Base-by-base conservation (phyloP, 2,797 vertebrate species). In the Danio tinwini region DNA sequence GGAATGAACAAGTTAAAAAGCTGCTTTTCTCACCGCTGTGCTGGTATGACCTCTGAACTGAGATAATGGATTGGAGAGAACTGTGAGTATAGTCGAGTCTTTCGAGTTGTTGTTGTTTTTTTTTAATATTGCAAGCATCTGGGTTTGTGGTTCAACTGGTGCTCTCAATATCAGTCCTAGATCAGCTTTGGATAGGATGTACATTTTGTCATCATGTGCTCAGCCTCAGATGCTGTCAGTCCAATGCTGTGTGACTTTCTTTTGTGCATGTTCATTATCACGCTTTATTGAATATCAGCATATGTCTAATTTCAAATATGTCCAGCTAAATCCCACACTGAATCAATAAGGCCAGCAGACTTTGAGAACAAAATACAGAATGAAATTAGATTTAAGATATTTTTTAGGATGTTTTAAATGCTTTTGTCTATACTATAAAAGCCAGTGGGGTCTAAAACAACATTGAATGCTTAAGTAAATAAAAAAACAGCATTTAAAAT, bases 1-100 rank as follows among this genome's bases (percentile, higher is more conserved):
- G 86, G 53, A 83, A 77, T 2, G 76, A 85, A 81, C 78, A 86
- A 84, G 74, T 74, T 71, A 71, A 81, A 71, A 76, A 53, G 29
- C 21, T 42, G n/a, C 65, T 83, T 75, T 58, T 68, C 65, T 81
- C 40, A 62, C 29, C 73, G 55, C 63, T 84, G 52, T 67, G 78
- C 74, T 82, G 70, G 17, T 10, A 78, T 82, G 82, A 85, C 44
- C 81, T 74, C 17, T 82, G 81, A 87, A 80, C 74, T n/a, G 61
- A 86, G 87, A 91, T 88, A 84, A 92, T 92, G 91, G 92, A 93
- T 19, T 88, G 89, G 89, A 89, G 86, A 84, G 91, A 93, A 76
- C 83, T 88, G 91, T 92, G 80, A 93, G 92, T 92, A 89, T 76
- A 40, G 37, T 55, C 13, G 5, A 42, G 50, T 42, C 68, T 13